These are phyloP conservation scores for Trileptium ribeirensis DNA, from an alignment of 2,888 invertebrate genomes.

Conservation along the genomic window DNA sequence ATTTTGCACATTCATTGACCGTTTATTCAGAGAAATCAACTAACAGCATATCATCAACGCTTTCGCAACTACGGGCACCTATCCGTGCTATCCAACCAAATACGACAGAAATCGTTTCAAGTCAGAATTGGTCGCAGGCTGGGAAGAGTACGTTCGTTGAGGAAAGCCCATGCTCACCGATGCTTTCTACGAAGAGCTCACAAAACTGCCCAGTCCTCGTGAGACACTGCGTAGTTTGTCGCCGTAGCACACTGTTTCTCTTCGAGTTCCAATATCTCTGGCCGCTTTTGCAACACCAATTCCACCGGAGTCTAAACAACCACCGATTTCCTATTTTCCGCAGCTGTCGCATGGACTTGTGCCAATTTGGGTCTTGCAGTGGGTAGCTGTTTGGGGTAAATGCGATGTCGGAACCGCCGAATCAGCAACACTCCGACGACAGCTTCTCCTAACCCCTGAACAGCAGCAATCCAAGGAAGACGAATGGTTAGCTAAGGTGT, in stretches of 20 bases:
- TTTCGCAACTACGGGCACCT: not conserved
- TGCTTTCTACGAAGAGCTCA: not conserved
- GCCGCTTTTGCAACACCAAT: too few relatives aligned
- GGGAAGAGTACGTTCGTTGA: not conserved
- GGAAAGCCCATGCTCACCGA: constrained; percentile 9
- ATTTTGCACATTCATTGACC: constrained; percentile 4
- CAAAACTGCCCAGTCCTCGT: not conserved
- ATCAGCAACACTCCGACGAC: too few relatives aligned
- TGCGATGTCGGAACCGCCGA: not conserved
- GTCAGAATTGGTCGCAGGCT: not conserved
- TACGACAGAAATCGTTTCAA: constrained; percentile 1
- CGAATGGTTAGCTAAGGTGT: not conserved
- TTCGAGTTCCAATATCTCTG: too few relatives aligned
- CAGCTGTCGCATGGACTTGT: not conserved
- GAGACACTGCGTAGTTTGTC: too few relatives aligned
- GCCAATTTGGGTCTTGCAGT: not conserved
- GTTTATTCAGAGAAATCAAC: not conserved
- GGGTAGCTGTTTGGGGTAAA: not conserved
- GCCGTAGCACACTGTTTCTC: too few relatives aligned
- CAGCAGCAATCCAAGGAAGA: not conserved
- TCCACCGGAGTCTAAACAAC: too few relatives aligned
- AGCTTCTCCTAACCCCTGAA: not conserved
- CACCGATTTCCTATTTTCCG: not conserved
- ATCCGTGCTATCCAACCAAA: not conserved
- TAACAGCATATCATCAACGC: not conserved